Base-by-base conservation (phyloP, 1,140 invertebrate genomes). In the Drepana arcuata region DNA sequence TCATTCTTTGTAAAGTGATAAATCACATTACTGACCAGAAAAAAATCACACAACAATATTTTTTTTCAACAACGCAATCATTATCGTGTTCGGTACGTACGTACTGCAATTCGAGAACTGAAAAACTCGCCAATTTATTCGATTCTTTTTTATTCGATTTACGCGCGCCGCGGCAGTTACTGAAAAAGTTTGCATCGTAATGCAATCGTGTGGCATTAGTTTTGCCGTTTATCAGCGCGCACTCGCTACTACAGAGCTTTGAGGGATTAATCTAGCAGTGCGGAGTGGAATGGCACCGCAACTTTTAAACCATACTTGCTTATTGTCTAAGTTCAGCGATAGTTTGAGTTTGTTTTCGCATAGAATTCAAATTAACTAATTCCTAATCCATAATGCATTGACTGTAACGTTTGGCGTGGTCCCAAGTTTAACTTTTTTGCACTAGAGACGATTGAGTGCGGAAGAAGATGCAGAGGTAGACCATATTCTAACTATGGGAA, bases 181-280 rank as follows among this genome's bases (percentile, higher is more conserved):
- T 75, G 74, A 75, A 79, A 79, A 79, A 79, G 63, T 75, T 78
- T 71, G 68, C 69, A 72, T 74, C 65, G 71, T 79, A 79, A 79
- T 75, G 71, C 74, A 70, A 79, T 79, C 67, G 56, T 38, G 55
- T 33, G 54, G 74, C 64, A 79, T 79, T 79, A 79, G 71, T 73
- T 72, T 61, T 41, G 58, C 53, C 65, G 59, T 75, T 71, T 75
- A 75, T 78, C 73, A 78, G 62, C 43, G 32, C 47, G 41, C 60
- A 58, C 53, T 53, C 57, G 41, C 51, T 47, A 40, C 58, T 48
- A 48, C 58, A 53, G 58, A 55, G 69, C 68, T 75, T 75, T 74
- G 72, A 79, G 71, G 67, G 71, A 79, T 74, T 79, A 77, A 66
- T 75, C 63, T 52, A 42, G 54, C 46, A 43, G 56, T 39, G 42